Conservation (phyloP, 2,113 vertebrate genomes). For the Haemorhous mexicanus region DNA sequence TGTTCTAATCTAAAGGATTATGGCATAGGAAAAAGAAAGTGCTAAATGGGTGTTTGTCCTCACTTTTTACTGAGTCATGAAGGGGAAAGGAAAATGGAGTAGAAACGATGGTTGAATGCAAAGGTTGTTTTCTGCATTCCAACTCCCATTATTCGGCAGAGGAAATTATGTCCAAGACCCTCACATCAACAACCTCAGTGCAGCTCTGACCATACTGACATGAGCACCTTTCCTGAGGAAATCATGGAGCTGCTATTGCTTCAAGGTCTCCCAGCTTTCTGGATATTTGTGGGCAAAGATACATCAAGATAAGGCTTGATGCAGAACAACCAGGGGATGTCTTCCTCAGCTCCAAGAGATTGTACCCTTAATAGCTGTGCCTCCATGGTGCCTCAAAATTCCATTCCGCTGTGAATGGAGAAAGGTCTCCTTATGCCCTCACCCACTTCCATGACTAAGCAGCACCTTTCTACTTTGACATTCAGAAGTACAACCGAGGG, state of each 20-base stretch:
- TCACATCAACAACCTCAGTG: neutral
- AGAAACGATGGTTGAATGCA: fast-evolving
- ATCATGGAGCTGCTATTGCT: neutral
- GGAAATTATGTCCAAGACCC: neutral
- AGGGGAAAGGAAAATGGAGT: neutral
- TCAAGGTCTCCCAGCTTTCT: neutral
- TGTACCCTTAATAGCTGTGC: neutral
- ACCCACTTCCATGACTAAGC: neutral
- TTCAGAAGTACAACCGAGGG: neutral
- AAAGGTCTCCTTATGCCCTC: neutral
- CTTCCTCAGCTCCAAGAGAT: neutral
- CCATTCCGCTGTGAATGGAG: neutral
- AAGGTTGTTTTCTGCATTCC: neutral
- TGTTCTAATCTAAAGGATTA: neutral
- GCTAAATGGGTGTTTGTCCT: neutral
- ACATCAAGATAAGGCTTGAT: neutral
- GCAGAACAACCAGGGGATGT: neutral
- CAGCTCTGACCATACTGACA: neutral
- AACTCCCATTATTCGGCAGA: neutral
- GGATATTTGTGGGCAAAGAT: neutral
- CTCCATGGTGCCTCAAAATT: neutral
- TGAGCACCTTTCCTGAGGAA: neutral
- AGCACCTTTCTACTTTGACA: neutral
- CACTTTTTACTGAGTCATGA: neutral
- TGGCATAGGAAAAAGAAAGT: neutral